Base-by-base conservation (phyloP, 1,140 invertebrate species). In the Ceratosolen solmsi region DNA sequence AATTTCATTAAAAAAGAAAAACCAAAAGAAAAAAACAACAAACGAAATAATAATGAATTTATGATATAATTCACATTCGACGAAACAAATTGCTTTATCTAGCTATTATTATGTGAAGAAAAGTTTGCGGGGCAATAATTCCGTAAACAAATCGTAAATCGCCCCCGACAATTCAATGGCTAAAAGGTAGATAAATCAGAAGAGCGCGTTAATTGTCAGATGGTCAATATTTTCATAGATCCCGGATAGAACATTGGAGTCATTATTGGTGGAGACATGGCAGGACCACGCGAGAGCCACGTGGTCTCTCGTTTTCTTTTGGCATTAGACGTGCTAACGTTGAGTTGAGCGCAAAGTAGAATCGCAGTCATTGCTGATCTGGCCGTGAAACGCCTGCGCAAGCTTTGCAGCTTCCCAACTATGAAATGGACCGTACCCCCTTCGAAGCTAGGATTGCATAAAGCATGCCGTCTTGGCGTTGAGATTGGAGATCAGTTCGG, bases 231-330 rank as follows among this genome's bases (percentile, higher is more conserved):
- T n/a, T n/a, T n/a, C n/a, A n/a, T n/a, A n/a, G n/a, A n/a, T n/a
- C n/a, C n/a, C n/a, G 41, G 41, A 46, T 46, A 13, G 5, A 46
- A 46, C 5, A 46, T 46, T 46, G 33, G 33, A 38, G 27, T 68
- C 1, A 68, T 68, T 68, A 38, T 68, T 36, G 20, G 15, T 58
- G 36, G 4, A 56, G 30, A 7, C 15, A 13, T 36, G 11, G 25
- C 33, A 46, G 38, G 54, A 83, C 80, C 87, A 87, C 84, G 87
- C 86, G 86, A 87, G n/a, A 84, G 65, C 77, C 86, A 88, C 87
- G 86, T 88, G 86, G 82, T 82, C 27, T 17, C 41, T 33, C 5
- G 17, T 17, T n/a, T 82, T 13, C 36, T 30, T 65, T 63, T 70
- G 74, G 56, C 49, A 30, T n/a, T 68, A 38, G 20, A 38, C 4